Percentiles rank a stretch among this genome's conserved stretches.
Evolutionary conservation across 35 echinoderm and acorn worm species (phyloP).

Genomic region (Heliocidaris erythrogramma): DNA sequence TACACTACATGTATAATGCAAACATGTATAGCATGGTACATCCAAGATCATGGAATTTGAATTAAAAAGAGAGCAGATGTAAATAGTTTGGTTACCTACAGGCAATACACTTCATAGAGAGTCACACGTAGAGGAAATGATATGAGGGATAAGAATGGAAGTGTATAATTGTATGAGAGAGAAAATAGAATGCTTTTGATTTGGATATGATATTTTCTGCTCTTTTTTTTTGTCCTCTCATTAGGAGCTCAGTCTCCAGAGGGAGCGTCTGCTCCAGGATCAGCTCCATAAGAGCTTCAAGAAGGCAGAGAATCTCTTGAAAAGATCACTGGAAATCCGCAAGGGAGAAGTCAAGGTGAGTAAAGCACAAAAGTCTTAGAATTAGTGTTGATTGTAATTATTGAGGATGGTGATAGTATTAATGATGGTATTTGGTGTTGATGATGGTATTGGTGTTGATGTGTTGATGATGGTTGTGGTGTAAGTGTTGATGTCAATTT

Average conservation of each 20-base stretch:
- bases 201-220: background rate
- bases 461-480: too few relatives aligned
- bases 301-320: constrained; percentile 87
- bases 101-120: background rate
- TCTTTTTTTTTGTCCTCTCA: background rate
- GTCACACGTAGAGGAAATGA: background rate
- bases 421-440: too few relatives aligned
- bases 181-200: background rate
- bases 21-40: background rate
- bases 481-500: too few relatives aligned
- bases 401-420: background rate
- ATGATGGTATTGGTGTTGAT: too few relatives aligned
- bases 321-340: constrained; percentile 75
- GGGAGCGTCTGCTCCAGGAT: constrained; percentile 88
- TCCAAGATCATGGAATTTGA: background rate
- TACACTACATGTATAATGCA: too few relatives aligned
- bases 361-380: background rate
- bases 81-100: background rate
- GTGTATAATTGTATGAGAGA: background rate
- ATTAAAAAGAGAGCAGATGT: background rate
- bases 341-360: constrained; percentile 97
- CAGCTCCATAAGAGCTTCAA: constrained; percentile 92
- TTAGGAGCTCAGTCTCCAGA: constrained; percentile 88
- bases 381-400: background rate
- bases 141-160: background rate